Evolutionary conservation across 2,113 vertebrate genomes (phyloP).

Genomic region (Dromiciops gliroides): DNA sequence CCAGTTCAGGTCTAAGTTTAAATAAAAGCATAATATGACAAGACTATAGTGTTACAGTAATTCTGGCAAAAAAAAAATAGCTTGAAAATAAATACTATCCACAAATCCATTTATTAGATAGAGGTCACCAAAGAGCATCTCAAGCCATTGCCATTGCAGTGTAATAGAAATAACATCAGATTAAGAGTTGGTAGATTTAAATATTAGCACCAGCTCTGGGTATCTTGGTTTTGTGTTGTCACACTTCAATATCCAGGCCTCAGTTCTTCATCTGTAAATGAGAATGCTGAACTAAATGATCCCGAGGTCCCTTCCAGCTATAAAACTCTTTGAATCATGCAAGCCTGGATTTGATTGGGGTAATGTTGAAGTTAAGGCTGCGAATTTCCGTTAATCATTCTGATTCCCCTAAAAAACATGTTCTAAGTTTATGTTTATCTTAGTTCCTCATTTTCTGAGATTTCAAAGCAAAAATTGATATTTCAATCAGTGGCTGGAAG

Average conservation of each 20-base stretch:
- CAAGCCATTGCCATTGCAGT: neutral
- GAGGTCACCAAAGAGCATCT: neutral
- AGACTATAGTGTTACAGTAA: neutral
- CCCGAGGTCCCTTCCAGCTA: neutral
- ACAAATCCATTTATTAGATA: neutral
- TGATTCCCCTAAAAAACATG: neutral
- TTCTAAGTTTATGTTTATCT: slow-evolving; percentile 5
- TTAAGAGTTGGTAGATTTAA: neutral
- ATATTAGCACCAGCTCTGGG: neutral
- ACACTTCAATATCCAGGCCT: neutral
- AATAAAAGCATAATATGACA: neutral
- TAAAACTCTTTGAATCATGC: neutral
- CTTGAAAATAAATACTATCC: neutral
- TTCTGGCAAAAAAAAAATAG: neutral
- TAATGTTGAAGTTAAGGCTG: neutral
- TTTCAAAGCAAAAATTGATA: neutral
- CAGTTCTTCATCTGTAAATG: neutral
- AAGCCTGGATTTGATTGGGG: neutral
- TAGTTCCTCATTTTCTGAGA: slow-evolving; percentile 1
- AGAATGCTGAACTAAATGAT: neutral
- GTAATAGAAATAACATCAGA: neutral
- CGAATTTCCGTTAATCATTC: neutral
- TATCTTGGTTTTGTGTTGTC: neutral
- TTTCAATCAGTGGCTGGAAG: neutral
- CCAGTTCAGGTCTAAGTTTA: neutral